Evolutionary conservation across 2,113 vertebrate species (phyloP).

Genomic region (Ornithorhynchus anatinus): DNA sequence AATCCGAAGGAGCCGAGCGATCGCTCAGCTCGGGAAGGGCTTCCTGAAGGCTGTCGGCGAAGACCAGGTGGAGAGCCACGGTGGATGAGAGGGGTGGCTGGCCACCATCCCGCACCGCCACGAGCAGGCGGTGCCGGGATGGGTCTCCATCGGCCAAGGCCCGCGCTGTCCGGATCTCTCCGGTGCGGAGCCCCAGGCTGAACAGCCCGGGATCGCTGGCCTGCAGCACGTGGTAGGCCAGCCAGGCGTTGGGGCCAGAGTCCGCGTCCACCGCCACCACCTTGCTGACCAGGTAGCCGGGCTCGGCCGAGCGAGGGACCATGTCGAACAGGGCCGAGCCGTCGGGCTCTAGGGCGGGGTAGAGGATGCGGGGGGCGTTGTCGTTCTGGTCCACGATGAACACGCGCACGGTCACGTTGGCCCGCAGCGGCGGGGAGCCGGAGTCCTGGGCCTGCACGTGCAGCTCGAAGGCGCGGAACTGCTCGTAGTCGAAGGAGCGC

Average conservation of each 20-base stretch:
- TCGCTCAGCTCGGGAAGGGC: constrained; percentile 67
- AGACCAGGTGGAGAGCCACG: constrained; percentile 77
- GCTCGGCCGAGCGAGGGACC: constrained; percentile 73
- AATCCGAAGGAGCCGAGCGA: neutral
- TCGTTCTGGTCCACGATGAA: constrained; percentile 69
- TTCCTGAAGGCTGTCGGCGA: constrained; percentile 77
- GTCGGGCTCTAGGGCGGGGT: constrained; percentile 18
- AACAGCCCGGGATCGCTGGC: constrained; percentile 82
- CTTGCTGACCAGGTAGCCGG: constrained; percentile 84
- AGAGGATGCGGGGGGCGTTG: constrained; percentile 64
- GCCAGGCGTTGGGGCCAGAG: constrained; percentile 85
- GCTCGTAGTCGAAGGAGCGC: too few species aligned
- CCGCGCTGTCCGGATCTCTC: constrained; percentile 84
- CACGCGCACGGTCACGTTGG: constrained; percentile 41
- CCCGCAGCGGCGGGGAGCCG: constrained; percentile 67
- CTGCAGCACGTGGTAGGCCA: constrained; percentile 79
- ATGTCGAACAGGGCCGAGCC: constrained; percentile 45
- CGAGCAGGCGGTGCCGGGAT: constrained; percentile 75
- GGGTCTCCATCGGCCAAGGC: constrained; percentile 76
- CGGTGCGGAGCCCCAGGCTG: constrained; percentile 76
- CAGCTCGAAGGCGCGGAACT: too few species aligned
- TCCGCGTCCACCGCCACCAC: constrained; percentile 86
- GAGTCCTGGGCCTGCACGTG: constrained; percentile 37
- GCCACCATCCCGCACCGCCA: constrained; percentile 82
- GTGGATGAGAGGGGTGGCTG: constrained; percentile 82